A percentile compares a stretch with the other conserved stretches of the same genome.
Evolutionary conservation across 2,888 invertebrate genomes (phyloP).

Genomic region (Psylliodes chrysocephalus): DNA sequence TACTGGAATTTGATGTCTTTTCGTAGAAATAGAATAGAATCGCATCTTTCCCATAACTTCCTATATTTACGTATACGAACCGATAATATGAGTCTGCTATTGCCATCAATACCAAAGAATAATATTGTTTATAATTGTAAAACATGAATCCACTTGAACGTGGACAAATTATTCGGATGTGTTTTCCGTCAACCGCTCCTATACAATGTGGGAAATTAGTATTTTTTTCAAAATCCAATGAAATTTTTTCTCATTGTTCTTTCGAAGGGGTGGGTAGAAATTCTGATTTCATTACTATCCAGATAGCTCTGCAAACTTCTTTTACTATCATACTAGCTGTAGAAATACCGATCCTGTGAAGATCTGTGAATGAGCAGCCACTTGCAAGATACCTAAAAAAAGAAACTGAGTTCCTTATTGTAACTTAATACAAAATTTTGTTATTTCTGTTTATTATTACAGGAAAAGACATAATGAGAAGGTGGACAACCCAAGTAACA

Average conservation of each 20-base stretch:
- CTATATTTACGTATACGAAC: too few relatives aligned
- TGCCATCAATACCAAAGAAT: constrained; percentile 23
- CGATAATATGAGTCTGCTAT: too few relatives aligned
- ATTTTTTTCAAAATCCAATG: constrained; percentile 7
- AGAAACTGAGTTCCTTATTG: constrained; percentile 12
- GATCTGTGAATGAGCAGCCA: constrained; percentile 30
- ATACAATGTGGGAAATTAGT: constrained; percentile 25
- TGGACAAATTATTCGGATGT: constrained; percentile 22
- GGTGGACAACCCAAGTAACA: too few relatives aligned
- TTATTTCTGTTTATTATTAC: neutral
- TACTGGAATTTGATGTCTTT: neutral
- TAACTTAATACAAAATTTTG: constrained; percentile 16
- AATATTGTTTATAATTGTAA: constrained; percentile 26
- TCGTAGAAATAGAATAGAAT: constrained; percentile 10
- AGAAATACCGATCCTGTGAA: constrained; percentile 31
- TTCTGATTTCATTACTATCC: constrained; percentile 15
- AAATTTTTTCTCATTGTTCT: neutral
- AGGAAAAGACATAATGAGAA: constrained; percentile 28
- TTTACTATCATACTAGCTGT: constrained; percentile 21
- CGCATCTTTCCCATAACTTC: neutral
- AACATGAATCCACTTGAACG: constrained; percentile 16
- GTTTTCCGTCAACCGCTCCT: too few relatives aligned
- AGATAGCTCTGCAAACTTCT: too few relatives aligned
- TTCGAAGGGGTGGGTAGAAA: constrained; percentile 20
- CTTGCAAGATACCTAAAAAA: constrained; percentile 35